Evolutionary conservation across 1,140 invertebrate genomes (phyloP).

Genomic region (Cherax quadricarinatus): DNA sequence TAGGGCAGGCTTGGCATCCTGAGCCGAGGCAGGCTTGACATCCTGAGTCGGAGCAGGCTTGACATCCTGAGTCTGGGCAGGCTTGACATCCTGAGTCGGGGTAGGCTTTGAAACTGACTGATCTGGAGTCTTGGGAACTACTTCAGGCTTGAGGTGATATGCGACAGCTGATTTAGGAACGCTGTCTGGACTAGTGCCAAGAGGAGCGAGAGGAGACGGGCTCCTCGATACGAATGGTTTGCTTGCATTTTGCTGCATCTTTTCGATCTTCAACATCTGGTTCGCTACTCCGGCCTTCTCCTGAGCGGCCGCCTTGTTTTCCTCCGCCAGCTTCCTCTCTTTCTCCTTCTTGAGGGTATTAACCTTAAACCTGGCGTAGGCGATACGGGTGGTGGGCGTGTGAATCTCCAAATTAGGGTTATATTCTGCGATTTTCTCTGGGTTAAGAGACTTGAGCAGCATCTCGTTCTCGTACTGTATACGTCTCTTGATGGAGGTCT

Average conservation of each 20-base stretch:
- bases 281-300: constrained; percentile 53
- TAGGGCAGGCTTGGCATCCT: not conserved
- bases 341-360: constrained; percentile 70
- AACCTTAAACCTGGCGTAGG: constrained; percentile 74
- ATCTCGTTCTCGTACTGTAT: constrained; percentile 71
- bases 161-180: not conserved
- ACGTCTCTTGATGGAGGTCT: constrained; percentile 70
- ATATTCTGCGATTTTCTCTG: constrained; percentile 69
- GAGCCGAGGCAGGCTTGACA: not conserved
- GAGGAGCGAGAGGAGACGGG: not conserved
- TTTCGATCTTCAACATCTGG: constrained; percentile 19
- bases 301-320: constrained; percentile 45
- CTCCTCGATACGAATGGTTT: constrained; percentile 23
- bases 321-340: constrained; percentile 56
- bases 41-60: too few relatives aligned
- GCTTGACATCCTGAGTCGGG: not conserved
- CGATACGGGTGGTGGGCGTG: constrained; percentile 71
- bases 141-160: not conserved
- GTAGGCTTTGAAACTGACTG: not conserved
- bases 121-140: not conserved
- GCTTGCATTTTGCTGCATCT: constrained; percentile 12
- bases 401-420: constrained; percentile 71
- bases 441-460: constrained; percentile 63
- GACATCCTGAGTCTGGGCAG: not conserved
- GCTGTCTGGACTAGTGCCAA: not conserved